These are phyloP conservation scores for Oreohelix idahoensis DNA, from an alignment of 1,140 invertebrate genomes.

Conservation along the genomic window DNA sequence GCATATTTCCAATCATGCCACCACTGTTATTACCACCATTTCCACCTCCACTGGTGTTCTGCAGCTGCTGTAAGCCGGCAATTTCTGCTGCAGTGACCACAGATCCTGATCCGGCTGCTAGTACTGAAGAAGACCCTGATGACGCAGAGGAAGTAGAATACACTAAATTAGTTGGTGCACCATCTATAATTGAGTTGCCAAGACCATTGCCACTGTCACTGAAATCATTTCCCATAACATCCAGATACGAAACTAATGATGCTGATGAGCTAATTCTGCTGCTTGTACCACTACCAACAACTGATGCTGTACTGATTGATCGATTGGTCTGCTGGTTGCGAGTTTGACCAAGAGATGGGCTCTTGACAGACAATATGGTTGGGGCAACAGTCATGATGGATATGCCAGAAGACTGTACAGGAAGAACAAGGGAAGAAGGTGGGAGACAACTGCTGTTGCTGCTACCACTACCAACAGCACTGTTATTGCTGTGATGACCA, in stretches of 20 bases:
- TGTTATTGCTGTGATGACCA: conserved; percentile 25
- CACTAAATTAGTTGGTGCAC: conserved; percentile 16
- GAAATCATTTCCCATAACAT: conserved; percentile 23
- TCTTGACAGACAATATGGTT: conserved; percentile 38
- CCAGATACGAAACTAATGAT: conserved; percentile 23
- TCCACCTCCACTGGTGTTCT: neutral
- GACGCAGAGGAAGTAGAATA: conserved; percentile 20
- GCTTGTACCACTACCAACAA: conserved; percentile 20
- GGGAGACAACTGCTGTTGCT: conserved; percentile 18
- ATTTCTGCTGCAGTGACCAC: neutral
- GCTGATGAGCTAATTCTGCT: neutral
- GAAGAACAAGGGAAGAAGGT: conserved; percentile 26
- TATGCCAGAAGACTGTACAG: conserved; percentile 26
- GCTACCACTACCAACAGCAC: conserved; percentile 1
- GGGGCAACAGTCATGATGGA: conserved; percentile 41
- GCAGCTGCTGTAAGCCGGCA: conserved; percentile 13
- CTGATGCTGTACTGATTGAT: conserved; percentile 21
- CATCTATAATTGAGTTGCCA: neutral
- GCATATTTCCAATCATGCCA: neutral
- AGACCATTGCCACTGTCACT: neutral
- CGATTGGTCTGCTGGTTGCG: conserved; percentile 4
- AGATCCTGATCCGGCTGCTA: neutral
- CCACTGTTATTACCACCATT: neutral
- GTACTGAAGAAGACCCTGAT: neutral
- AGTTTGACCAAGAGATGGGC: conserved; percentile 28